Base-by-base conservation (phyloP, 2,113 vertebrate species). In the Triplophysa dalaica region DNA sequence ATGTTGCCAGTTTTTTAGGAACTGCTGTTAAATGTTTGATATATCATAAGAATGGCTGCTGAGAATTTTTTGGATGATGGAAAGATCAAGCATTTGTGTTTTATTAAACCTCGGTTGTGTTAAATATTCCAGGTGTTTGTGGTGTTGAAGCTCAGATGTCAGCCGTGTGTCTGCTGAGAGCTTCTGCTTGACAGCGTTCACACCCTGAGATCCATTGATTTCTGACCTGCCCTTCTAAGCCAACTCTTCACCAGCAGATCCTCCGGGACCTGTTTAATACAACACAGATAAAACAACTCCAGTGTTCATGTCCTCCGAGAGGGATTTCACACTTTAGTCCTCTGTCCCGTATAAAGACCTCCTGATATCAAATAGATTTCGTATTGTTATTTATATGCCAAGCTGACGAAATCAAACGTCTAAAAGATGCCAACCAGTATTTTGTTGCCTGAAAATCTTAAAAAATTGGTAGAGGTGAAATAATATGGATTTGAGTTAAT, bases 191-290 rank as follows among this genome's bases (percentile, higher is more conserved):
- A 11, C 68, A 70, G 68, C 48, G 1, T 70, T 54, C 24, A 70
- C 68, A 70, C 26, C 17, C 16, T 13, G 17, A 70, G 48, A 56
- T 70, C 10, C 50, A 70, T 58, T 17, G 69, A 58, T 58, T 17
- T n/a, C n/a, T n/a, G n/a, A n/a, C 12, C 48, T 22, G 50, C 52
- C 29, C 19, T 56, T 56, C 50, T 33, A 6, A 38, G 2, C 5
- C 1, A 22, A 10, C 33, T 19, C n/a, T 70, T 70, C 26, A 81
- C 61, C 54, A 70, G 45, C 38, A 83, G 86, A 86, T 85, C 82
- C 80, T 78, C 70, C 64, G 82, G 84, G 69, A 63, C 65, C 54
- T 38, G 70, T 80, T 83, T 65, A 64, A 81, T 81, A 77, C 68
- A 56, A 8, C 19, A 56, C 26, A 72, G 54, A 58, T n/a, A n/a